phyloP scores from a whole-genome alignment of 2,797 vertebrate species.

The Eulemur coronatus region DNA sequence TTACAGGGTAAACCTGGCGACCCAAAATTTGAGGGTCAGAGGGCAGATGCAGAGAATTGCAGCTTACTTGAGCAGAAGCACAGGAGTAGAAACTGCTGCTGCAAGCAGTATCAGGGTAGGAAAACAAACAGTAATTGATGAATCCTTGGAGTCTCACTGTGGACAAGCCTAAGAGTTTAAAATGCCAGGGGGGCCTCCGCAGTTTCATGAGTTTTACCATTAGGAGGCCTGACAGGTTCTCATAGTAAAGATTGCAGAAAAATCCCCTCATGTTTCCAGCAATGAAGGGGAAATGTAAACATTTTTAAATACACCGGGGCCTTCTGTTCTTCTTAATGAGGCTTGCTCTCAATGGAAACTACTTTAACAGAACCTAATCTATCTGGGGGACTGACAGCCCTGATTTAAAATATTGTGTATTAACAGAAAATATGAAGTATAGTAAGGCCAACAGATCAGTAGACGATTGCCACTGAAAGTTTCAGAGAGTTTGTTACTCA shows the following conservation, averaged over 20 bases:
- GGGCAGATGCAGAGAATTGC: neutral
- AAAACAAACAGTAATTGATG: neutral
- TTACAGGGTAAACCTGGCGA: neutral
- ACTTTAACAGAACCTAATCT: neutral
- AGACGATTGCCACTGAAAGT: neutral
- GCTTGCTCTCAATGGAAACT: neutral
- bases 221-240: neutral
- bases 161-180: neutral
- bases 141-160: neutral
- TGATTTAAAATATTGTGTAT: neutral
- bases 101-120: neutral
- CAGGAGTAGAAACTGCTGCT: neutral
- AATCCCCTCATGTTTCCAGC: neutral
- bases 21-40: neutral
- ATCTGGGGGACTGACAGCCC: neutral
- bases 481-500: neutral
- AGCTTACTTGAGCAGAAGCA: neutral
- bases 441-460: neutral
- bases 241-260: neutral
- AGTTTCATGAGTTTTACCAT: neutral
- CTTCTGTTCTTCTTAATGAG: neutral
- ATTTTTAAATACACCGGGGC: neutral
- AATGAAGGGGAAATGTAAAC: too few relatives aligned
- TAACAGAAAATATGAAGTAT: neutral
- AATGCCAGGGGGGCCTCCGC: neutral